These are phyloP conservation scores for Notolabrus celidotus DNA, from an alignment of 2,797 vertebrate species.

Conservation along the genomic window DNA sequence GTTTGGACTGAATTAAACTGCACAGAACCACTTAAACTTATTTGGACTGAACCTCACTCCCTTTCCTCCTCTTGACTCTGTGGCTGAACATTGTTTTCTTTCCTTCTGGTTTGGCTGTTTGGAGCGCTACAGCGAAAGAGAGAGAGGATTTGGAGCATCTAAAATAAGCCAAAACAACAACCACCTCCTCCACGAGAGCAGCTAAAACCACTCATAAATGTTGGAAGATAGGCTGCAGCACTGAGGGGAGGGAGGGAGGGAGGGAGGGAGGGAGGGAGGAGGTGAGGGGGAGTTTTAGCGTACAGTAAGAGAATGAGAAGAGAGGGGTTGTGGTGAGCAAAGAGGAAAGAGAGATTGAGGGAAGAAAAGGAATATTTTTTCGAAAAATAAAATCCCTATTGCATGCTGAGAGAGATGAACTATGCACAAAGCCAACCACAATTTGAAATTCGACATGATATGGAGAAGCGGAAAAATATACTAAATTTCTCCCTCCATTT, in stretches of 20 bases:
- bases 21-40: constrained; percentile 47
- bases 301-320: constrained; percentile 37
- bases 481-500: constrained; percentile 8
- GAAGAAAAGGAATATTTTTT: constrained; percentile 10
- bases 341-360: not conserved
- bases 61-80: constrained; percentile 38
- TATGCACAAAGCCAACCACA: not conserved
- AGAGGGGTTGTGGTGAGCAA: constrained; percentile 1
- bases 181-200: constrained; percentile 61
- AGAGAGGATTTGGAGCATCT: constrained; percentile 65
- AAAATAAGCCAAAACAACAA: constrained; percentile 76
- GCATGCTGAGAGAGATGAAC: constrained; percentile 14
- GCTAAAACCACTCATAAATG: constrained; percentile 72
- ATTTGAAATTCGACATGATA: constrained; percentile 37
- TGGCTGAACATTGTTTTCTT: constrained; percentile 47
- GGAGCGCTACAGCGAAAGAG: constrained; percentile 29
- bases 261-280: constrained; percentile 11
- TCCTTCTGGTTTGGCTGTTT: constrained; percentile 57
- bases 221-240: constrained; percentile 61
- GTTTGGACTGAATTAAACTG: constrained; percentile 54
- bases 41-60: constrained; percentile 43
- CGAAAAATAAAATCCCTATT: constrained; percentile 19
- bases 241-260: constrained; percentile 17
- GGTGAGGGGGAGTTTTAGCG: constrained; percentile 25
- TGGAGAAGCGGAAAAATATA: constrained; percentile 25